These are phyloP conservation scores for Leptinotarsa peninsularis DNA, from an alignment of 2,888 invertebrate species.

Conservation along the genomic window DNA sequence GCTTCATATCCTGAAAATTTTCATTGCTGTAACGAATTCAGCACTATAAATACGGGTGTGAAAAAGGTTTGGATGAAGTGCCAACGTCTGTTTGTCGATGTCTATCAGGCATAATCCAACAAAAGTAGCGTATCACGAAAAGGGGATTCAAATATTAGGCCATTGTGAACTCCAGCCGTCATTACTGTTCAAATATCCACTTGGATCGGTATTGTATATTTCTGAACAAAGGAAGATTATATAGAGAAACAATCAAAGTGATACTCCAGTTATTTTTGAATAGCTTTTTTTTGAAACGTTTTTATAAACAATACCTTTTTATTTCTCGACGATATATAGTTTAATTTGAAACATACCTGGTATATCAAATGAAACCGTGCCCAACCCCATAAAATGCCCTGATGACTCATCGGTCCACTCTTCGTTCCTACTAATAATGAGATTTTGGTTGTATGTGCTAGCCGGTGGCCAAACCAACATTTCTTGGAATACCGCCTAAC, in stretches of 20 bases:
- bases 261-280: neutral
- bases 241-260: neutral
- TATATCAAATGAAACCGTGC: neutral
- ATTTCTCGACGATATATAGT: neutral
- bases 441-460: neutral
- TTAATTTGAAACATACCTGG: neutral
- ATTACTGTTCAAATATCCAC: no score
- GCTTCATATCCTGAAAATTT: slow-evolving; percentile 2
- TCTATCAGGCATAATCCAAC: neutral
- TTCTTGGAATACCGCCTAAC: neutral
- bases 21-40: slow-evolving; percentile 13
- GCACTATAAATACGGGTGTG: slow-evolving; percentile 7
- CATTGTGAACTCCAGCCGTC: neutral
- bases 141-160: neutral
- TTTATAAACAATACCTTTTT: neutral
- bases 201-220: neutral
- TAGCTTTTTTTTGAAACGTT: neutral
- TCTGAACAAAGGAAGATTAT: neutral
- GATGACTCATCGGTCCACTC: neutral
- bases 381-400: neutral
- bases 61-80: neutral
- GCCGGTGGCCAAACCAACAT: neutral
- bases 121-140: neutral
- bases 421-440: neutral
- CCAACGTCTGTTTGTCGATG: neutral